Evolutionary conservation across 2,888 invertebrate genomes (phyloP), one percentile per base, ranked within the genome.

Genomic region (Rhopalosiphum nymphaeae): DNA sequence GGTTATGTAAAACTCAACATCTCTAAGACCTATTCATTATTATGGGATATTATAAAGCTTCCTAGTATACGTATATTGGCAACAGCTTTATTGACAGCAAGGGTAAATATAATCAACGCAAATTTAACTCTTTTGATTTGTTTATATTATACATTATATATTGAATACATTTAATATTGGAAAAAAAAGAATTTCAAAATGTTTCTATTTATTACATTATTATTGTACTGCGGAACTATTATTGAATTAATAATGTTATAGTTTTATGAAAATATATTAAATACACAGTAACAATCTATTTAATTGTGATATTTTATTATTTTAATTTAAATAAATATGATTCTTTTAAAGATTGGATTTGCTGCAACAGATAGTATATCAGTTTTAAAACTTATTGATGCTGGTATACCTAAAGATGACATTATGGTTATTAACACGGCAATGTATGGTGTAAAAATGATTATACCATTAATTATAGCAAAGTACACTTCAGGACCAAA

Each of bases 21-120:
- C 49, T 96, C 96, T 93, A 97, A 97, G 94, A 99, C 99, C 1
- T 99, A 99, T 96, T 97, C 97, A 95, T 97, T 98, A 89, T 96
- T 99, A 61, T 97, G 97, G 96, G 97, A 97, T 93, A 99, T 99
- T 95, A 96, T 99, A 0, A 97, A 97, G 95, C 96, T 99, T 95
- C 98, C 98, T 87, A 97, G 98, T 4, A 97, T 99, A 29, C 97
- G 97, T 95, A 97, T 97, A 0, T 97, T 98, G 95, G 97, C 98
- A 10, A 95, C 97, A 0, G 97, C 99, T 94, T 96, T 99, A 85
- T 97, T 99, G 92, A 99, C 99, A 10, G 97, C 98, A 86, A 90
- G 61, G 87, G 93, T 94, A 91, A 94, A 61, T 56, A 91, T n/a
- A 67, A 4, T 67, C n/a, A 67, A 67, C n/a, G n/a, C n/a, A n/a